Percentiles rank a stretch among this genome's conserved stretches.
Evolutionary conservation across 2,888 invertebrate genomes (phyloP).

Genomic region (Saturnia japonica): DNA sequence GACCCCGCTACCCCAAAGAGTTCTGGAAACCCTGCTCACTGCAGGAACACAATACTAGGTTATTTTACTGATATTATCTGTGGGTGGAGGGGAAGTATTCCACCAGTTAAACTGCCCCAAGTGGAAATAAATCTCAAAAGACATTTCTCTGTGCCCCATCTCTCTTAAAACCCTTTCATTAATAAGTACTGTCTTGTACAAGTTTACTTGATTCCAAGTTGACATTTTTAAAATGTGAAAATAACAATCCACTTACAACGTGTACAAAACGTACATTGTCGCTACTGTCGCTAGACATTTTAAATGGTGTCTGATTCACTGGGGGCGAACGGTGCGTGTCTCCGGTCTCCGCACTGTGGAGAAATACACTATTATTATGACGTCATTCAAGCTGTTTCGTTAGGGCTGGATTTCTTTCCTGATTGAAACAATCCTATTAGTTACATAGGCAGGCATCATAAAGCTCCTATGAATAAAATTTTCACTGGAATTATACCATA

Average conservation of each 20-base stretch:
- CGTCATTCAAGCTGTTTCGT: conserved; percentile 25
- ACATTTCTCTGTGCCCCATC: too few relatives aligned
- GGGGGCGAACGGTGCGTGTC: conserved; percentile 19
- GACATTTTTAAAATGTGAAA: neutral
- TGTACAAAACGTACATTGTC: neutral
- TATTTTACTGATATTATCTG: too few relatives aligned
- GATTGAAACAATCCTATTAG: neutral
- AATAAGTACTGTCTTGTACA: neutral
- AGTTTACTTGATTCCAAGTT: neutral
- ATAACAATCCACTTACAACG: neutral
- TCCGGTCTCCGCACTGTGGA: conserved; percentile 18
- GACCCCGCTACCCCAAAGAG: too few relatives aligned
- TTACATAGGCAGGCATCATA: neutral
- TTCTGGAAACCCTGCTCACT: too few relatives aligned
- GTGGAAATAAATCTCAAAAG: too few relatives aligned
- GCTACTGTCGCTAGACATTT: conserved; percentile 1
- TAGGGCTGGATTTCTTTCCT: neutral
- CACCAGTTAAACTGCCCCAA: too few relatives aligned
- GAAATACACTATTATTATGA: conserved; percentile 35
- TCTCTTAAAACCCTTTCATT: too few relatives aligned
- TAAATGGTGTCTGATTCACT: conserved; percentile 11
- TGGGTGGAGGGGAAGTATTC: too few relatives aligned
- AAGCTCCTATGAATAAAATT: too few relatives aligned
- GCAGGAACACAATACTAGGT: too few relatives aligned
- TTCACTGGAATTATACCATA: neutral